A percentile compares a stretch with the other conserved stretches of the same genome.
phyloP scores from a whole-genome alignment of 2,888 invertebrate species.

The Tenthredo notha region DNA sequence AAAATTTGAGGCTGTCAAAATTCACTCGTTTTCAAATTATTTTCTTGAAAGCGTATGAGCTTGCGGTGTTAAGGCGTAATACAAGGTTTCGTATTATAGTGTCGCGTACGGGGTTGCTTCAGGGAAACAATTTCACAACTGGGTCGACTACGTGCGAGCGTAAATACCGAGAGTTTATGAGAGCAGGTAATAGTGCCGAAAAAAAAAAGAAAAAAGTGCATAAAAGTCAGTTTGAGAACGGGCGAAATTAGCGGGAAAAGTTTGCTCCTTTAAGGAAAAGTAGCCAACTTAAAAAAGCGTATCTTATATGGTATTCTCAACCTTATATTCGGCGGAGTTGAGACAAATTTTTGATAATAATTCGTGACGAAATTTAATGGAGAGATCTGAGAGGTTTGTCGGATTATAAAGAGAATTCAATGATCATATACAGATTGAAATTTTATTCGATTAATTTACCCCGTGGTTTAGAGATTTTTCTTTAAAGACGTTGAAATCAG shows the following conservation, averaged over 20 bases:
- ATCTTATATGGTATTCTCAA: background rate
- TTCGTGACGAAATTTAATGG: background rate
- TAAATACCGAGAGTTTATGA: slow-evolving; percentile 37
- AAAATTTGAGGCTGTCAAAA: background rate
- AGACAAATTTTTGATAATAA: background rate
- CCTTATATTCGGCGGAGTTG: background rate
- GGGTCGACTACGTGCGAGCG: slow-evolving; percentile 60
- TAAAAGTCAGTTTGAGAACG: background rate
- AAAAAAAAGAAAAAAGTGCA: background rate
- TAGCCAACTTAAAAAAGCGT: background rate
- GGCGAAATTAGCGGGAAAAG: background rate
- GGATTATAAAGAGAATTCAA: background rate
- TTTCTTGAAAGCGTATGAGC: slow-evolving; percentile 66
- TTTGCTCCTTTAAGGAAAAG: background rate
- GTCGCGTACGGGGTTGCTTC: slow-evolving; percentile 36
- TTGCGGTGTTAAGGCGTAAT: slow-evolving; percentile 74
- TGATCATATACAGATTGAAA: background rate
- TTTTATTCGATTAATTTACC: background rate
- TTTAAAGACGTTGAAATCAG: background rate
- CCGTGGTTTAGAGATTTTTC: background rate
- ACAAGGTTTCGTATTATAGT: slow-evolving; percentile 52
- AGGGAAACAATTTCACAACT: slow-evolving; percentile 59
- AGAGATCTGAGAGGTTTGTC: background rate
- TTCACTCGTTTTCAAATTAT: background rate
- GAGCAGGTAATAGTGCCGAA: background rate